Base-by-base conservation (phyloP, 2,797 vertebrate genomes). In the Decapterus maruadsi region DNA sequence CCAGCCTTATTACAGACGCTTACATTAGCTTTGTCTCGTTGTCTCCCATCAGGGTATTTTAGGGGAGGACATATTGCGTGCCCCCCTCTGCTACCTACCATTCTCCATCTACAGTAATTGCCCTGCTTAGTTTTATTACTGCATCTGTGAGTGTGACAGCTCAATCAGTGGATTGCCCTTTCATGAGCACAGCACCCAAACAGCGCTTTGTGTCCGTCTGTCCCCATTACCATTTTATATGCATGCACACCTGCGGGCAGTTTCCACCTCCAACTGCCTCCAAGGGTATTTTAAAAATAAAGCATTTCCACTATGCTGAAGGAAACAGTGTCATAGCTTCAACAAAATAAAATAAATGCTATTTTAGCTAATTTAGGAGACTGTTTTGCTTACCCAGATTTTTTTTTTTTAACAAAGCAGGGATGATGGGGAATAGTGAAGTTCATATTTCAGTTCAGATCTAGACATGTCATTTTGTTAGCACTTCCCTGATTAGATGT, bases 51-150 rank as follows among this genome's bases (percentile, higher is more conserved):
- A 78, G 76, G 67, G 84, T 78, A 64, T 88, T 89, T 87, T 73
- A 78, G 73, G 72, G 84, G 80, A 84, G 86, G 85, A 87, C 69
- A 82, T 80, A 92, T 81, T 84, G 74, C n/a, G 7, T 12, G 11
- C 69, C 54, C 80, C 80, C 61, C 54, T 73, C 46, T 20, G 50
- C 78, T 66, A 78, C 79, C 79, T 70, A 71, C 78, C 61, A 14
- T 81, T 86, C 84, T 85, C 88, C 64, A 92, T 90, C 86, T 86
- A 83, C 90, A 84, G 85, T 92, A 94, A 95, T 95, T 93, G 92
- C 88, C 86, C 89, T 88, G 91, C 87, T 94, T 92, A 88, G 90
- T 92, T 94, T 93, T 94, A 94, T 90, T 87, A 89, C 88, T 22
- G 89, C 90, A 91, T 92, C 85, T 90, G 92, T 90, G 91, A 87